Evolutionary conservation across 53 echinoderm and acorn worm genomes (phyloP).

Genomic region (Arbacia lixula): DNA sequence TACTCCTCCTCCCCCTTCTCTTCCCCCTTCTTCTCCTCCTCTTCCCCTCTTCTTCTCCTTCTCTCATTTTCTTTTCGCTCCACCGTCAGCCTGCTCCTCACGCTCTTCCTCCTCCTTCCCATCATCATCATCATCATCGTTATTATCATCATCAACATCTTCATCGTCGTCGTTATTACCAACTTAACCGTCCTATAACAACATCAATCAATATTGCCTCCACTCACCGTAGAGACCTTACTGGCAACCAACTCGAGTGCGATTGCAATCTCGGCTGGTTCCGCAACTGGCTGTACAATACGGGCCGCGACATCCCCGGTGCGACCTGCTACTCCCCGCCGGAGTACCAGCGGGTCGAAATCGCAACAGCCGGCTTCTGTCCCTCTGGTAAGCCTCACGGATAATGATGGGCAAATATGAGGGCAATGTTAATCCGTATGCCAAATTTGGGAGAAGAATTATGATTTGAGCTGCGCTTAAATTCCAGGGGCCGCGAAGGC

Average conservation of each 20-base stretch:
- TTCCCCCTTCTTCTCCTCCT: not conserved
- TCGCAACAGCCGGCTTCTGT: conserved; percentile 13
- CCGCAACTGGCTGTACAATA: conserved; percentile 82
- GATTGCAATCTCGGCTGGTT: conserved; percentile 88
- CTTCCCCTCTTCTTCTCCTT: not conserved
- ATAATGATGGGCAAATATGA: no score
- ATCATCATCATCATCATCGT: conserved; percentile 32
- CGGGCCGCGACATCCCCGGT: conserved; percentile 31
- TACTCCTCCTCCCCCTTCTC: not conserved
- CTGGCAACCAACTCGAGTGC: conserved; percentile 78
- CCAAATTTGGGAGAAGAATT: no score
- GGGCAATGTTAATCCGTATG: no score
- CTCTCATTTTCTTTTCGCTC: not conserved
- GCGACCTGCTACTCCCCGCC: not conserved
- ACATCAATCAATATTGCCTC: not conserved
- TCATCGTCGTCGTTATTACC: not conserved
- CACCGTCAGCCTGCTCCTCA: not conserved
- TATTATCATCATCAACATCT: conserved; percentile 29
- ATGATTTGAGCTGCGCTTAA: no score
- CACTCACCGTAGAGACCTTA: conserved; percentile 27
- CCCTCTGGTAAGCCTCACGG: not conserved
- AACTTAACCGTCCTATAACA: not conserved
- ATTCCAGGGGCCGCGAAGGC: no score
- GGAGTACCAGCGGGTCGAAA: not conserved
- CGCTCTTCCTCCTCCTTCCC: not conserved